Evolutionary conservation across 2,113 vertebrate genomes (phyloP).

Genomic region (Meriones unguiculatus): DNA sequence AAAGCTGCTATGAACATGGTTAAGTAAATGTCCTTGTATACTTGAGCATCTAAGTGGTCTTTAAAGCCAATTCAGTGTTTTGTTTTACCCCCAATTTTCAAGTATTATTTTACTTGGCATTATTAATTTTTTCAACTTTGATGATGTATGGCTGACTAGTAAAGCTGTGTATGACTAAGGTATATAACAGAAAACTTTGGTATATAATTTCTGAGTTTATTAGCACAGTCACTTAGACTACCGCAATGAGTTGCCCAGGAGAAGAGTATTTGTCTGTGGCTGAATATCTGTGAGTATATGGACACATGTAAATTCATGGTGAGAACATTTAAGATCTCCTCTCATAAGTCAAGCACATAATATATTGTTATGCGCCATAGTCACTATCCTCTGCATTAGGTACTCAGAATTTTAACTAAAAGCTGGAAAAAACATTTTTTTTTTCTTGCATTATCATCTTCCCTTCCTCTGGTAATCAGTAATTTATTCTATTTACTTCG

Average conservation of each 20-base stretch:
- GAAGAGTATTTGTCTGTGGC: neutral
- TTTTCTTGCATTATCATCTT: neutral
- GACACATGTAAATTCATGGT: neutral
- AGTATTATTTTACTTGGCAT: neutral
- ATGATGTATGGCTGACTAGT: neutral
- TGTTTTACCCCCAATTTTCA: neutral
- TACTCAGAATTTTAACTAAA: neutral
- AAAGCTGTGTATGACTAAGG: neutral
- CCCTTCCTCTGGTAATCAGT: neutral
- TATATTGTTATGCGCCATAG: neutral
- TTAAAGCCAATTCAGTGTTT: neutral
- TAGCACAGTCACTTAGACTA: neutral
- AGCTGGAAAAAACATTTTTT: neutral
- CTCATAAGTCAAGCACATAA: neutral
- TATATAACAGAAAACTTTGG: neutral
- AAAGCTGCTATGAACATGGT: too few relatives aligned
- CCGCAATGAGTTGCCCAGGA: neutral
- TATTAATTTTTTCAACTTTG: neutral
- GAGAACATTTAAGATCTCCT: neutral
- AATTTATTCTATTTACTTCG: neutral
- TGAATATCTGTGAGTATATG: neutral
- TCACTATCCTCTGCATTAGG: neutral
- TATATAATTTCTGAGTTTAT: neutral
- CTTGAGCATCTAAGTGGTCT: neutral
- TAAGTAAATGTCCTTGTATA: too few relatives aligned